phyloP scores from a whole-genome alignment of 2,113 vertebrate species.

The Falco punctatus region DNA sequence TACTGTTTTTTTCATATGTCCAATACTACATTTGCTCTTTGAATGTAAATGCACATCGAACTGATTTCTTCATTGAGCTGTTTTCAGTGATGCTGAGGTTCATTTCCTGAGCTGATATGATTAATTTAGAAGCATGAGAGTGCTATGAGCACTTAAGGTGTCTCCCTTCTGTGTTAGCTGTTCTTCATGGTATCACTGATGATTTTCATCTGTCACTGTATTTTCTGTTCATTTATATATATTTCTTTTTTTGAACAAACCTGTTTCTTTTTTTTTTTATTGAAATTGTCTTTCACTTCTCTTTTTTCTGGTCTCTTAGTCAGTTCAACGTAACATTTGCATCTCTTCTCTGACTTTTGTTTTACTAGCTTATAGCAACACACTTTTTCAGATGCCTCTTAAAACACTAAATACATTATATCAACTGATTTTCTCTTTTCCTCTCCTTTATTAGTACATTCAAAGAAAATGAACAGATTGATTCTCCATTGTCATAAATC shows the following conservation, averaged over 20 bases:
- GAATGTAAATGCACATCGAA: not conserved
- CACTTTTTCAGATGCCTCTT: not conserved
- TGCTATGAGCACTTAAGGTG: not conserved
- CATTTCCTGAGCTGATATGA: conserved; percentile 27
- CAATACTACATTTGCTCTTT: not conserved
- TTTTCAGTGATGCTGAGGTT: conserved; percentile 1
- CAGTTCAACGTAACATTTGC: not conserved
- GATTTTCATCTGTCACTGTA: not conserved
- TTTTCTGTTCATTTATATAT: not conserved
- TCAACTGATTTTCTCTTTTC: not conserved
- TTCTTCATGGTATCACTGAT: not conserved
- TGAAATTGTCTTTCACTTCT: not conserved
- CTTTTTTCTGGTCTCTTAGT: not conserved
- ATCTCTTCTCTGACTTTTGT: not conserved
- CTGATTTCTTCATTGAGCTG: not conserved
- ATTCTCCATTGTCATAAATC: not conserved
- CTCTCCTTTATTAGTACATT: not conserved
- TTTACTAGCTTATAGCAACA: not conserved
- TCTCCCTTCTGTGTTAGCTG: not conserved
- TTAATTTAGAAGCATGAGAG: conserved; percentile 9
- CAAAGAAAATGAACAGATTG: not conserved
- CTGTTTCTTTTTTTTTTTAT: not conserved
- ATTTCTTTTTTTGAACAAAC: not conserved
- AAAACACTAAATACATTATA: not conserved
- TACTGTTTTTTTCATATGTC: not conserved